Conservation (phyloP, 2,113 vertebrate species). For the Synchiropus splendidus region DNA sequence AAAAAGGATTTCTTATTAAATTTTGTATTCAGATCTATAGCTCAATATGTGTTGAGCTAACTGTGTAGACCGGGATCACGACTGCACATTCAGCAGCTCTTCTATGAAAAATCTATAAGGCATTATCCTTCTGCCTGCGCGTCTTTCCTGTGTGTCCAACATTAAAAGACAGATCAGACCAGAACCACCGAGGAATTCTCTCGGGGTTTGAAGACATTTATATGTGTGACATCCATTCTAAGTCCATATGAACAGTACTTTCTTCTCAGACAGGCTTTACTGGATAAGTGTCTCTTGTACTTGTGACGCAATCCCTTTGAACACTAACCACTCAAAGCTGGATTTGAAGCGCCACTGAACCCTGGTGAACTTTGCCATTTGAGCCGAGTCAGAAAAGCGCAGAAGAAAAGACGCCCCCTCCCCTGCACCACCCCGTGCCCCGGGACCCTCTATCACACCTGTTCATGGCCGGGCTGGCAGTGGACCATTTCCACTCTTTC, state of each 20-base stretch:
- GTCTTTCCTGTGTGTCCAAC: too few species aligned
- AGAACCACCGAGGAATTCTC: not conserved
- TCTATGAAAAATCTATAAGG: too few species aligned
- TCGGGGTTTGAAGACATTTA: conserved; percentile 1
- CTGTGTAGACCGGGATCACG: too few species aligned
- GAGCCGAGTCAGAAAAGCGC: conserved; percentile 6
- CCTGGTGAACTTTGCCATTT: conserved; percentile 47
- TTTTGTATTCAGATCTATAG: too few species aligned
- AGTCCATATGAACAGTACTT: conserved; percentile 42
- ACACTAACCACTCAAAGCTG: conserved; percentile 52
- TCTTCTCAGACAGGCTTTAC: conserved; percentile 61
- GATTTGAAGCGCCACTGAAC: conserved; percentile 52
- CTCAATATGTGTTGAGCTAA: too few species aligned
- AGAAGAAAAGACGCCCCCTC: conserved; percentile 5
- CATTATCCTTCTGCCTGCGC: too few species aligned
- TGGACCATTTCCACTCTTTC: conserved; percentile 35
- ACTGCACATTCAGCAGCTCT: too few species aligned
- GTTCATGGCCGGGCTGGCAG: conserved; percentile 27
- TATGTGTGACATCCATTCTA: conserved; percentile 28
- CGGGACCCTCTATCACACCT: conserved; percentile 18
- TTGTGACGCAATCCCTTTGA: conserved; percentile 44
- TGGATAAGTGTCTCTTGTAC: conserved; percentile 53
- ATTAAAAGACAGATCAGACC: too few species aligned
- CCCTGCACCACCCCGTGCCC: not conserved
- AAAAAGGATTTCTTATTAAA: too few species aligned